A percentile compares a stretch with the other conserved stretches of the same genome.
Evolutionary conservation across 2,797 vertebrate genomes (phyloP).

Genomic region (Ispidina lecontei): DNA sequence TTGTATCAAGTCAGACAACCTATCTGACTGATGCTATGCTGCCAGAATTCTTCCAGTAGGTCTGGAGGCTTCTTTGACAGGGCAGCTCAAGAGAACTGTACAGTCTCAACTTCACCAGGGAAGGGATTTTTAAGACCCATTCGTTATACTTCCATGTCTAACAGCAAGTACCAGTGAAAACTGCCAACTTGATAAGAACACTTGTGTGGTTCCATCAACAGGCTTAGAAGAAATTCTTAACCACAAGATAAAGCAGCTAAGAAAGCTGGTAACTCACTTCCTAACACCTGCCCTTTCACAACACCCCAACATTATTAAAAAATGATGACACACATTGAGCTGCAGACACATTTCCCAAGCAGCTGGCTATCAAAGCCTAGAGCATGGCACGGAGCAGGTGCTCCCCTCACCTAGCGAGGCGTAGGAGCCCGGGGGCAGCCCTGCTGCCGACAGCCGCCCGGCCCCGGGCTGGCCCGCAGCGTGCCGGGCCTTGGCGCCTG

Average conservation of each 20-base stretch:
- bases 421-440: constrained; percentile 88
- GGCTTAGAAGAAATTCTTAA: neutral
- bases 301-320: neutral
- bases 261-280: neutral
- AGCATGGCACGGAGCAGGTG: neutral
- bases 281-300: neutral
- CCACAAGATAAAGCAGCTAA: neutral
- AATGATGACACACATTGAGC: fast-evolving
- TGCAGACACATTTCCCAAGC: fast-evolving
- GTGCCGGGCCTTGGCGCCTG: constrained; percentile 90
- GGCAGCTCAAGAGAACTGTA: constrained; percentile 93
- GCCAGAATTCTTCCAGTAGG: constrained; percentile 90
- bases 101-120: constrained; percentile 88
- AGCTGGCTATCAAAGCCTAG: fast-evolving
- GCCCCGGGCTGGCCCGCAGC: constrained; percentile 80
- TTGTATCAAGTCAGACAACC: constrained; percentile 59
- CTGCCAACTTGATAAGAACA: neutral
- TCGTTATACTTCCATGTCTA: neutral
- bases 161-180: neutral
- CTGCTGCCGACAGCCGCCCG: constrained; percentile 81
- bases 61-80: constrained; percentile 93
- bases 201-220: neutral
- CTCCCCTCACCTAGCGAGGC: constrained; percentile 90
- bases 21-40: constrained; percentile 94
- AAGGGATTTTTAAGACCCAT: constrained; percentile 94